Evolutionary conservation across 2,113 vertebrate species (phyloP).

Genomic region (Haemorhous mexicanus): DNA sequence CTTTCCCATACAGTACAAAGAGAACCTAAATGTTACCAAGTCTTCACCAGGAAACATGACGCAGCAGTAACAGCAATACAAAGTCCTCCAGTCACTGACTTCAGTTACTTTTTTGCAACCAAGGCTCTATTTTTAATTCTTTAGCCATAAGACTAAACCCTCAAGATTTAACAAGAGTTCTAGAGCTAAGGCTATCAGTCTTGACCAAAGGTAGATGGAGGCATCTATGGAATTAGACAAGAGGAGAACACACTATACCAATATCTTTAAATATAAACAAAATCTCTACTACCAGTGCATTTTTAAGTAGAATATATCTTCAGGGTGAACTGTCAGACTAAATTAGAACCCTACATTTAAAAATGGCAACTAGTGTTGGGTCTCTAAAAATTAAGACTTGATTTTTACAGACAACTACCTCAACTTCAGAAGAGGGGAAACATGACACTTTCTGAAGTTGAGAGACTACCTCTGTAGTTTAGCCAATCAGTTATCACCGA

Average conservation of each 20-base stretch:
- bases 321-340: neutral
- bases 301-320: neutral
- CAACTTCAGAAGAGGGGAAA: neutral
- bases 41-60: neutral
- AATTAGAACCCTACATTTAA: neutral
- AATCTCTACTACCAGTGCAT: neutral
- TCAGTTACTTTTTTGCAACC: neutral
- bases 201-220: neutral
- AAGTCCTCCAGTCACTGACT: neutral
- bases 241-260: neutral
- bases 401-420: neutral
- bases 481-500: neutral
- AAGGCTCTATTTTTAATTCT: neutral
- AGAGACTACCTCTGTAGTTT: neutral
- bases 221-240: neutral
- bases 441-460: neutral
- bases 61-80: neutral
- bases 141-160: conserved; percentile 18
- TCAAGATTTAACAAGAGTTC: neutral
- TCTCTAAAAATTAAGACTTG: neutral
- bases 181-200: neutral
- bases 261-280: neutral
- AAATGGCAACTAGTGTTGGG: neutral
- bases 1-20: neutral
- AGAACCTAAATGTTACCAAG: neutral